A percentile compares a stretch with the other conserved stretches of the same genome.
These are phyloP conservation scores for Orestias chungarensis DNA, from an alignment of 2,797 vertebrate species.

Conservation along the genomic window DNA sequence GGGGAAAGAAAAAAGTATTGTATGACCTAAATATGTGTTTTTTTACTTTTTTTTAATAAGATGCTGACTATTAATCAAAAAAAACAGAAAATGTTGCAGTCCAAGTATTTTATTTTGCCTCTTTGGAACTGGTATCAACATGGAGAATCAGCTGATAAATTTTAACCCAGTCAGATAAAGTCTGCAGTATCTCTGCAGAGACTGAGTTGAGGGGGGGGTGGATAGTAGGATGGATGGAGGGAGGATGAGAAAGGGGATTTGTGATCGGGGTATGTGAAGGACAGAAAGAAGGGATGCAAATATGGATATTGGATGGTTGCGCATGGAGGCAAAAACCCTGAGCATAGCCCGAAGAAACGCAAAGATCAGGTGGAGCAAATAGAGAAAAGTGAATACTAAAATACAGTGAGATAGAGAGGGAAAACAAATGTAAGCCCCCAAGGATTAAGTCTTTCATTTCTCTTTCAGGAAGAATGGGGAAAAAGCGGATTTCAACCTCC, in stretches of 20 bases:
- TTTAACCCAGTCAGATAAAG: conserved; percentile 54
- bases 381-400: conserved; percentile 42
- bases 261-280: background rate
- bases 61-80: background rate
- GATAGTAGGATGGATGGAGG: conserved; percentile 1
- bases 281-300: conserved; percentile 14
- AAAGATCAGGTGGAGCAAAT: conserved; percentile 41
- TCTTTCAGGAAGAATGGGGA: conserved; percentile 59
- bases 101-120: background rate
- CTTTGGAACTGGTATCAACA: background rate
- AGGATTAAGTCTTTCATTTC: conserved; percentile 73
- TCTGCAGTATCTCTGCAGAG: conserved; percentile 45
- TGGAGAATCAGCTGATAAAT: conserved; percentile 47
- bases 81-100: background rate
- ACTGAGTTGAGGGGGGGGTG: conserved; percentile 22
- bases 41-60: background rate
- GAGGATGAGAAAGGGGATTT: conserved; percentile 7
- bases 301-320: background rate
- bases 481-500: conserved; percentile 68
- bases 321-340: no score
- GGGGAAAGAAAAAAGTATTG: background rate
- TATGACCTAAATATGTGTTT: background rate
- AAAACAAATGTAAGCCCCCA: conserved; percentile 68
- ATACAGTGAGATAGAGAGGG: conserved; percentile 31
- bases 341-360: conserved; percentile 21